Evolutionary conservation across 2,888 invertebrate genomes (phyloP), one percentile per base, ranked within the genome.

Genomic region (Drosophila nr. perissopoda): DNA sequence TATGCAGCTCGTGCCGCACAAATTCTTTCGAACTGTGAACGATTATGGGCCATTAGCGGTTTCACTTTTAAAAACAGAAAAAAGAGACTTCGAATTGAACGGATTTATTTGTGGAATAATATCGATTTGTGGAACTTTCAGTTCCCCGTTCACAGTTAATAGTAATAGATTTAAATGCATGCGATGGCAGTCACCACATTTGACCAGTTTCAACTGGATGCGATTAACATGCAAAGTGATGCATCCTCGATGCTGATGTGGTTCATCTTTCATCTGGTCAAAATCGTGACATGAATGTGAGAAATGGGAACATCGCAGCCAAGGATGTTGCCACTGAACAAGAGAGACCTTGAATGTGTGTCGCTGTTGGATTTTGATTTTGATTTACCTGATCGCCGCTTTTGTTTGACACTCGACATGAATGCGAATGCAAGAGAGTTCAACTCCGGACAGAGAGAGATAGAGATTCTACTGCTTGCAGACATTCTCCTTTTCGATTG

Each of bases 261-360:
- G 48, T 57, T 49, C 67, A 79, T 85, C 73, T 63, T 68, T 79
- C 83, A 85, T 83, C 76, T 68, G 91, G 92, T 91, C 92, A 91
- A 91, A 92, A 77, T 92, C 91, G 92, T 92, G 92, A 92, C 91
- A 83, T 66, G 91, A 90, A 88, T 90, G 76, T 68, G 73, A 62
- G 74, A 64, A 76, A 74, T 81, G 79, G 75, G 72, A 81, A 62
- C 67, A 80, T 73, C 70, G 40, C 27, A 60, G 34, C 54, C 69
- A 66, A 79, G 78, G 80, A 79, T 78, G 65, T 52, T 48, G 63
- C 40, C 34, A 29, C 59, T 63, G 60, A 31, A 11, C 18, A 29
- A 31, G 11, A 25, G 71, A 78, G 82, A 86, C 83, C 80, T 88
- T 86, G 80, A 42, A 83, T 83, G 89, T 83, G 71, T 80, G 80